Percentiles rank a stretch among this genome's conserved stretches.
phyloP scores from a whole-genome alignment of 1,140 invertebrate species.

The Drosophila navojoa region DNA sequence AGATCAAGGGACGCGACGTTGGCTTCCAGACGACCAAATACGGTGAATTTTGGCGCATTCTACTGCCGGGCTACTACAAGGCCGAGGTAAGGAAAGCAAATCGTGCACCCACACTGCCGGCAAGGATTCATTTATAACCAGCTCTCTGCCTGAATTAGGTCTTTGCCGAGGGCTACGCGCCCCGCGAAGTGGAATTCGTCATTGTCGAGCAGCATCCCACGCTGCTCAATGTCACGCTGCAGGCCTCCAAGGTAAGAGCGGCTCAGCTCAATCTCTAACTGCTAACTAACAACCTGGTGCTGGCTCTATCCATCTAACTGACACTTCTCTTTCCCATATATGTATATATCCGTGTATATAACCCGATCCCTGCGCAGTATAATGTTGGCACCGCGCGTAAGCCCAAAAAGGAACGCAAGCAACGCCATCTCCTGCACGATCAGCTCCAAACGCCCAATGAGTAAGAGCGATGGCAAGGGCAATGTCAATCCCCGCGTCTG shows the following conservation, averaged over 20 bases:
- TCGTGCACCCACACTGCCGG: too few species aligned
- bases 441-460: constrained; percentile 57
- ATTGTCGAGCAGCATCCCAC: constrained; percentile 94
- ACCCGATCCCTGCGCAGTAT: constrained; percentile 21
- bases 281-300: constrained; percentile 10
- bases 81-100: constrained; percentile 87
- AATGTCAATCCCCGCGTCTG: constrained; percentile 28
- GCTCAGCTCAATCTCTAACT: not conserved
- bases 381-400: constrained; percentile 18
- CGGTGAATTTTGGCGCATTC: constrained; percentile 96
- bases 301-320: constrained; percentile 4
- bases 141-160: constrained; percentile 85
- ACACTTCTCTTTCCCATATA: constrained; percentile 2
- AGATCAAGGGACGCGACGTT: constrained; percentile 93
- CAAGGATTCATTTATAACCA: not conserved
- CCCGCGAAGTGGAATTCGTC: constrained; percentile 92
- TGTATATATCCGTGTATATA: not conserved
- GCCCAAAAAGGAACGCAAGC: constrained; percentile 28
- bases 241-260: constrained; percentile 89
- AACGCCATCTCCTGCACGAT: constrained; percentile 35
- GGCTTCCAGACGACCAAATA: constrained; percentile 95
- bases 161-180: constrained; percentile 92
- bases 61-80: constrained; percentile 92
- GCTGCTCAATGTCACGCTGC: constrained; percentile 92
- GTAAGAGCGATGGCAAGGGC: constrained; percentile 26